Evolutionary conservation across 2,113 vertebrate species (phyloP).

Genomic region (Varanus komodoensis): DNA sequence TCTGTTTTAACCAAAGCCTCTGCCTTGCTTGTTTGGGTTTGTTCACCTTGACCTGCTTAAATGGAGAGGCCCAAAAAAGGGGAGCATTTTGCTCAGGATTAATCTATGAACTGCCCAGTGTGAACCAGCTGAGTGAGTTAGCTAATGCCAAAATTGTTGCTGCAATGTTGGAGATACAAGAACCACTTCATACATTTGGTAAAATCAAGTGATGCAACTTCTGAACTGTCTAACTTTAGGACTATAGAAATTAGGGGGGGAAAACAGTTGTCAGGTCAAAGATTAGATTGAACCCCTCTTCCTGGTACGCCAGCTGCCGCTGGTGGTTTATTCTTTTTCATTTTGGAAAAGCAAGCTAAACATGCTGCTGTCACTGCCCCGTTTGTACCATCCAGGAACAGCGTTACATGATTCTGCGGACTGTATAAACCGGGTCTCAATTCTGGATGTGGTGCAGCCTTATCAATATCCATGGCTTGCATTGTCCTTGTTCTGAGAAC

Average conservation of each 20-base stretch:
- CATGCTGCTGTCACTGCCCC: background rate
- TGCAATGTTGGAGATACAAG: background rate
- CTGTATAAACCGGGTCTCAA: background rate
- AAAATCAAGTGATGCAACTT: background rate
- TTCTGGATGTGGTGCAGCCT: background rate
- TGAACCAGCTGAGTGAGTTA: background rate
- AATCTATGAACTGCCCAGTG: background rate
- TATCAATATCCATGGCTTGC: background rate
- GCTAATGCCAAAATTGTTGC: background rate
- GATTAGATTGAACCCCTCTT: background rate
- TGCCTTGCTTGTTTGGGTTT: conserved; percentile 1
- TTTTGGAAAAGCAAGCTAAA: background rate
- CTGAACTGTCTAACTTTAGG: background rate
- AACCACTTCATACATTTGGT: background rate
- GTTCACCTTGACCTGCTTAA: background rate
- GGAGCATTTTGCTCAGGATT: background rate
- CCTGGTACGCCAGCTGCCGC: background rate
- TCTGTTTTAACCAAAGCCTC: conserved; percentile 18
- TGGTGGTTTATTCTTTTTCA: background rate
- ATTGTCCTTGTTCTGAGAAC: background rate
- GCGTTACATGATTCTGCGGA: background rate
- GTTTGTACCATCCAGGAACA: background rate
- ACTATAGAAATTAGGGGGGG: background rate
- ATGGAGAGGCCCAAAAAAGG: background rate
- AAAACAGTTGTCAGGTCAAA: background rate